phyloP scores from a whole-genome alignment of 2,113 vertebrate species.

The Morphnarchus princeps region DNA sequence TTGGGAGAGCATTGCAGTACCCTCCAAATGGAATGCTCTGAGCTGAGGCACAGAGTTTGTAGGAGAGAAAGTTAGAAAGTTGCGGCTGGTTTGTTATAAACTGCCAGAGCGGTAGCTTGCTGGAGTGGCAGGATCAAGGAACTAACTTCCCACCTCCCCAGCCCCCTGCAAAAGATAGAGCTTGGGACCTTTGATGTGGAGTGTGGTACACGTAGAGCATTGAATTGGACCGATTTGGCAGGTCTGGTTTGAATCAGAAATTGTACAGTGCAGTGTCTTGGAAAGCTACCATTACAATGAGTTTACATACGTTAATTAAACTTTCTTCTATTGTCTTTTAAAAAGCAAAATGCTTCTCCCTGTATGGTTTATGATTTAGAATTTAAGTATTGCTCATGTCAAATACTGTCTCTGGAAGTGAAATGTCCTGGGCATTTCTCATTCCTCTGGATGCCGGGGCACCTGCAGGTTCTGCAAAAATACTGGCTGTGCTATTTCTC shows the following conservation, averaged over 20 bases:
- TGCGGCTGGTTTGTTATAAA: not conserved
- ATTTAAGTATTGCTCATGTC: not conserved
- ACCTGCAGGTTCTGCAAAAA: not conserved
- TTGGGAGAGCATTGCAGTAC: not conserved
- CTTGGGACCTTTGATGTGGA: not conserved
- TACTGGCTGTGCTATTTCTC: not conserved
- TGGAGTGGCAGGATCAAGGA: not conserved
- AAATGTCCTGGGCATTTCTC: not conserved
- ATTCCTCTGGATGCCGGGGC: rapidly evolving
- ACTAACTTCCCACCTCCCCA: not conserved
- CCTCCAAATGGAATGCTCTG: not conserved
- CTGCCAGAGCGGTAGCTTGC: not conserved
- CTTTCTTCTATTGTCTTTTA: not conserved
- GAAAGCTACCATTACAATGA: not conserved
- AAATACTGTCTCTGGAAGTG: not conserved
- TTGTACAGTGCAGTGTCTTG: not conserved
- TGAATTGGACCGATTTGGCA: not conserved
- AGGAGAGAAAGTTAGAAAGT: not conserved
- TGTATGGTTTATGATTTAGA: not conserved
- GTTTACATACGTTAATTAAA: not conserved
- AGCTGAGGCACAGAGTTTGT: not conserved
- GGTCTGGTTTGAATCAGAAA: not conserved
- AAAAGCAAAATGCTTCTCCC: not conserved
- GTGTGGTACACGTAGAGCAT: not conserved
- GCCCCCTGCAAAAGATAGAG: not conserved